phyloP scores from a whole-genome alignment of 2,797 vertebrate genomes.

The Lycodopsis pacificus region DNA sequence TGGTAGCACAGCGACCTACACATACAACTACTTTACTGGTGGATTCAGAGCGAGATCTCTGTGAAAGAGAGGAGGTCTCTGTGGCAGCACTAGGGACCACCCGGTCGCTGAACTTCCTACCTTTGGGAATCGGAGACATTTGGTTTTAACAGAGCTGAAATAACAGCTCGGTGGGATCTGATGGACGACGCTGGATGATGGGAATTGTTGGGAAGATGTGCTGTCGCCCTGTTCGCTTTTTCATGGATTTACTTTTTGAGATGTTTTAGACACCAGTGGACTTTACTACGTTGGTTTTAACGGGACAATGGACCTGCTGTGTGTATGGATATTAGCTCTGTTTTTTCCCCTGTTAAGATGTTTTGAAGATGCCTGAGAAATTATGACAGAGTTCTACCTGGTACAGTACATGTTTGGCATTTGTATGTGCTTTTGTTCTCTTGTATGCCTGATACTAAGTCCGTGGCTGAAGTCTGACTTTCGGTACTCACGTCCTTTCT shows the following conservation, averaged over 20 bases:
- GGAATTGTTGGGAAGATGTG: slow-evolving; percentile 12
- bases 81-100: slow-evolving; percentile 55
- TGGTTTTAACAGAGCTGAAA: slow-evolving; percentile 67
- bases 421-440: slow-evolving; percentile 24
- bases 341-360: slow-evolving; percentile 37
- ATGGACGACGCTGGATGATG: slow-evolving; percentile 35
- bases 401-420: slow-evolving; percentile 57
- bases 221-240: slow-evolving; percentile 36
- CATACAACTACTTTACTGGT: slow-evolving; percentile 37
- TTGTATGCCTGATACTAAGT: background rate
- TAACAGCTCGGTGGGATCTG: slow-evolving; percentile 41
- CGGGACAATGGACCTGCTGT: slow-evolving; percentile 27
- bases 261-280: slow-evolving; percentile 20
- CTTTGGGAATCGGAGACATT: slow-evolving; percentile 61
- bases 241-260: slow-evolving; percentile 51
- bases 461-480: slow-evolving; percentile 14
- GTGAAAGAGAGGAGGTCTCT: slow-evolving; percentile 53
- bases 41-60: slow-evolving; percentile 42
- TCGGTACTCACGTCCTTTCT: slow-evolving; percentile 24
- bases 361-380: slow-evolving; percentile 55
- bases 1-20: slow-evolving; percentile 32
- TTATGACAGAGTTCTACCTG: slow-evolving; percentile 79
- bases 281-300: background rate
- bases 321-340: slow-evolving; percentile 44
- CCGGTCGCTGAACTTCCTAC: slow-evolving; percentile 58